These are phyloP conservation scores for Manis crassicaudata DNA, from an alignment of 2,797 vertebrate genomes.

Conservation along the genomic window DNA sequence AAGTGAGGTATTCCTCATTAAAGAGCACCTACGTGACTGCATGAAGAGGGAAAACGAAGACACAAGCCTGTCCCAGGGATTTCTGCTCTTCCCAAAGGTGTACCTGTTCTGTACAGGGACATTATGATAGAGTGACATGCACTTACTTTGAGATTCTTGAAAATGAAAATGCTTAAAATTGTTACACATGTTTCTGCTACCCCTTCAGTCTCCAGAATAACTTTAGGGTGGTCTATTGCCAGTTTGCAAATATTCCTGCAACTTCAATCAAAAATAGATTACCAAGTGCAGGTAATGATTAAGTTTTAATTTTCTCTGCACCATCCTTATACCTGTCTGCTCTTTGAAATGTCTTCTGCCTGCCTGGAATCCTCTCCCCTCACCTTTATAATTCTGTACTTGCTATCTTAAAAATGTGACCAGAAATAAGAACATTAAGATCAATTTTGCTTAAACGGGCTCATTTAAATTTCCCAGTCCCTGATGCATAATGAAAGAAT, in stretches of 20 bases:
- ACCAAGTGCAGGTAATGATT: neutral
- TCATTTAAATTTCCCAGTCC: slow-evolving; percentile 41
- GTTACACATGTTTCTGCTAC: neutral
- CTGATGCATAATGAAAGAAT: slow-evolving; percentile 5
- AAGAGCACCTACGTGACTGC: neutral
- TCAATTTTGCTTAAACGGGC: slow-evolving; percentile 43
- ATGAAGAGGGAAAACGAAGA: neutral
- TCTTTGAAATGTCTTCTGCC: neutral
- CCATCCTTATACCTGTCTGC: neutral
- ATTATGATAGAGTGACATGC: neutral
- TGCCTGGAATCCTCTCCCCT: neutral
- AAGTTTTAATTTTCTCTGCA: neutral
- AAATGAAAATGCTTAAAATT: neutral
- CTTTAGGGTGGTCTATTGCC: neutral
- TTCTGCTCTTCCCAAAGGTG: neutral
- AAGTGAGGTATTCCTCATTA: neutral
- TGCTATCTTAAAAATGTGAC: slow-evolving; percentile 43
- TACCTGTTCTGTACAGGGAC: neutral
- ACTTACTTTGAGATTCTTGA: neutral
- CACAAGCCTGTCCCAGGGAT: neutral
- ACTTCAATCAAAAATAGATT: neutral
- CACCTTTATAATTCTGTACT: neutral
- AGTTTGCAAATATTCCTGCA: neutral
- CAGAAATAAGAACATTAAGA: slow-evolving; percentile 43
- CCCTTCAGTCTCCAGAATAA: neutral